phyloP scores from a whole-genome alignment of 2,113 vertebrate species.

The Salvelinus namaycush region DNA sequence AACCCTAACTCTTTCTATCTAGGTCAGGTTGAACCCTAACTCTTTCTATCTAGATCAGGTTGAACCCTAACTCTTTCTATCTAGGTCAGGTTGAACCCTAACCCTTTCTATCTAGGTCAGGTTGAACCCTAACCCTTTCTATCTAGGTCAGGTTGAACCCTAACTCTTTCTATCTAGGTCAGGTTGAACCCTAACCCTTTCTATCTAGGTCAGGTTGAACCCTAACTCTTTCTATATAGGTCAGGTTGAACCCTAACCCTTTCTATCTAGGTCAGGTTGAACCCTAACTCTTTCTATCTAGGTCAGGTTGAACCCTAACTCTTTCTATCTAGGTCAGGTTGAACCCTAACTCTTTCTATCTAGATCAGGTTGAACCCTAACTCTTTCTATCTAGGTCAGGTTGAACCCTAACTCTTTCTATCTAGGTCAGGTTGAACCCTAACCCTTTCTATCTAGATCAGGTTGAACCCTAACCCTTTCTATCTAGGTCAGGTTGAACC shows the following conservation, averaged over 20 bases:
- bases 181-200: no score
- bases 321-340: constrained; percentile 55
- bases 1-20: no score
- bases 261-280: constrained; percentile 50
- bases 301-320: constrained; percentile 50
- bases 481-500: constrained; percentile 55
- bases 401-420: constrained; percentile 17
- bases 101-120: constrained; percentile 58
- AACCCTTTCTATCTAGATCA: constrained; percentile 46
- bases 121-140: constrained; percentile 17
- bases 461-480: no score
- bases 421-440: constrained; percentile 55
- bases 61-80: constrained; percentile 5
- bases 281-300: no score
- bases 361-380: constrained; percentile 60
- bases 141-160: constrained; percentile 56
- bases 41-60: constrained; percentile 52
- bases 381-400: constrained; percentile 57
- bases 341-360: neutral
- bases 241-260: constrained; percentile 44
- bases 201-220: constrained; percentile 55
- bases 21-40: constrained; percentile 52
- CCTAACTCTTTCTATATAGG: constrained; percentile 29
- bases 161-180: constrained; percentile 40
- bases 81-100: constrained; percentile 59